phyloP scores from a whole-genome alignment of 2,888 invertebrate genomes.

The Chaitophorus viminalis region DNA sequence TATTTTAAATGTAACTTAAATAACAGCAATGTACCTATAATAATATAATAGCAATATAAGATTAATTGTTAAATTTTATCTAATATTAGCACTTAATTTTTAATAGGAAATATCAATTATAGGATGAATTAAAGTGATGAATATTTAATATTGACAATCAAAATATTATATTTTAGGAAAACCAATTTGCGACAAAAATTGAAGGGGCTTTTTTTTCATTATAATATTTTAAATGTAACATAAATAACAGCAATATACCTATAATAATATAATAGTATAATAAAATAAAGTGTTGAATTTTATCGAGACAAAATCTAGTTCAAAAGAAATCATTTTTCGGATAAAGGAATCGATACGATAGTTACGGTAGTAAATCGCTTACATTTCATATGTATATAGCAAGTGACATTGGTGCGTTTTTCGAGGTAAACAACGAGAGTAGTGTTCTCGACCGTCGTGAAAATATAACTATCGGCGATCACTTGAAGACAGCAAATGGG shows the following conservation, averaged over 20 bases:
- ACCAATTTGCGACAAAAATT: not conserved
- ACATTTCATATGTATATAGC: not conserved
- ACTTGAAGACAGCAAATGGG: too few species aligned
- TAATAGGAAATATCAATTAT: not conserved
- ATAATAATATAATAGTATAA: not conserved
- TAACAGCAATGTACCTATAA: not conserved
- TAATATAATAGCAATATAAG: not conserved
- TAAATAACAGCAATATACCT: not conserved
- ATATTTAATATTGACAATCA: not conserved
- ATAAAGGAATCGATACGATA: not conserved
- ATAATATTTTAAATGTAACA: slow-evolving; percentile 22
- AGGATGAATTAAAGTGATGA: not conserved
- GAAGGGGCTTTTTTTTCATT: slow-evolving; percentile 24
- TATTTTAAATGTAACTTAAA: slow-evolving; percentile 19
- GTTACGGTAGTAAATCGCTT: not conserved
- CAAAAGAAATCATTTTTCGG: not conserved
- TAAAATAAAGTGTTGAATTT: not conserved
- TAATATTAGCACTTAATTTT: too few species aligned
- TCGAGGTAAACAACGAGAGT: not conserved
- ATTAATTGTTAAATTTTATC: too few species aligned
- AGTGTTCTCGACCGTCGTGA: too few species aligned
- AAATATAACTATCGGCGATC: too few species aligned
- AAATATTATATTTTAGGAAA: slow-evolving; percentile 23
- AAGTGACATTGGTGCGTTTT: not conserved
- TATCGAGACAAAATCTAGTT: too few species aligned